Evolutionary conservation across 1,140 invertebrate species (phyloP).

Genomic region (Eciton burchellii): DNA sequence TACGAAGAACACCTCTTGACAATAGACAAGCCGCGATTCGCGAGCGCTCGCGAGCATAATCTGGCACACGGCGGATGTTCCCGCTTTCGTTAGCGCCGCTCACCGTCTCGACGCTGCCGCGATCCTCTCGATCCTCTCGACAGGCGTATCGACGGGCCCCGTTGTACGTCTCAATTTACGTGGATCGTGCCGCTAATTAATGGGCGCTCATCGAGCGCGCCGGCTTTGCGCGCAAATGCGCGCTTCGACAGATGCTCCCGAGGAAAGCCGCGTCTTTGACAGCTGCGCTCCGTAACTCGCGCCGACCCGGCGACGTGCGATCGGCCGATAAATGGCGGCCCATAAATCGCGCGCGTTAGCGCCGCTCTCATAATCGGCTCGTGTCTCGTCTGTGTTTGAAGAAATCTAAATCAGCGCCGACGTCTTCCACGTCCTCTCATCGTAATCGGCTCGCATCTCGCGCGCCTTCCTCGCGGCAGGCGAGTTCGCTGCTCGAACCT

Average conservation of each 20-base stretch:
- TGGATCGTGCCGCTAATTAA: conserved; percentile 55
- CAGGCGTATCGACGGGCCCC: conserved; percentile 44
- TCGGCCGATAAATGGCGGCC: conserved; percentile 47
- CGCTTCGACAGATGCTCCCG: conserved; percentile 46
- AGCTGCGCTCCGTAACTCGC: conserved; percentile 55
- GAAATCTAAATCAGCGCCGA: conserved; percentile 59
- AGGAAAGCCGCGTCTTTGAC: conserved; percentile 44
- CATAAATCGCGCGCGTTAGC: conserved; percentile 55
- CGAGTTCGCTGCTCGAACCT: conserved; percentile 43
- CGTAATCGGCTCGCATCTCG: conserved; percentile 23
- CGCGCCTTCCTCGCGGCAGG: conserved; percentile 25
- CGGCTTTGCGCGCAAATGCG: conserved; percentile 45
- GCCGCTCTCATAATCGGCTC: conserved; percentile 57
- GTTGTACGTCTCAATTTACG: conserved; percentile 52
- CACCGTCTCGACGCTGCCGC: conserved; percentile 10
- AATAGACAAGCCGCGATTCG: not conserved
- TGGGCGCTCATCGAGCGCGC: conserved; percentile 35
- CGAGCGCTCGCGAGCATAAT: conserved; percentile 33
- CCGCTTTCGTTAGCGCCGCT: conserved; percentile 1
- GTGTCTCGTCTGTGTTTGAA: conserved; percentile 53
- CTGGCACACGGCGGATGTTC: conserved; percentile 30
- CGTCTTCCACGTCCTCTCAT: conserved; percentile 46
- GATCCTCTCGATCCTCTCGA: conserved; percentile 19
- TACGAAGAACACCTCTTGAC: conserved; percentile 41
- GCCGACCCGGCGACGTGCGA: not conserved